phyloP scores from a whole-genome alignment of 2,113 vertebrate genomes.

The Ictalurus furcatus region DNA sequence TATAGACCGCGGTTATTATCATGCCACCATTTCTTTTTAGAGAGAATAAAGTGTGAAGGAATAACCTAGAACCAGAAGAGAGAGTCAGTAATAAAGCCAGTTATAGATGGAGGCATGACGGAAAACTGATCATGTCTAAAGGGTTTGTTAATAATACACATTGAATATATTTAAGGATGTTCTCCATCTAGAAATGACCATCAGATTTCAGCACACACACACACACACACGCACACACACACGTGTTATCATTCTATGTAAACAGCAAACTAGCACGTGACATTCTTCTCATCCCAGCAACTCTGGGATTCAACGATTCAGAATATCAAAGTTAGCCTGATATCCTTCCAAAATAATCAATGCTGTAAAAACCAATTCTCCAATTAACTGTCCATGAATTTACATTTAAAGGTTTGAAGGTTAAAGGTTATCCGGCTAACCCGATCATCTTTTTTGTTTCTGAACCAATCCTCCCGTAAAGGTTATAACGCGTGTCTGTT shows the following conservation, averaged over 20 bases:
- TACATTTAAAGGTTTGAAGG: not conserved
- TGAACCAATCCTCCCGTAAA: constrained; percentile 6
- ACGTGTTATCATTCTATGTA: not conserved
- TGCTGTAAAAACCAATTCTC: no score
- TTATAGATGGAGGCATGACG: constrained; percentile 35
- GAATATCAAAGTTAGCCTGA: constrained; percentile 11
- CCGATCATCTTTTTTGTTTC: not conserved
- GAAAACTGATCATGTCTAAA: not conserved
- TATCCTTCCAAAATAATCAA: not conserved
- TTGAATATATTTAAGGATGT: not conserved
- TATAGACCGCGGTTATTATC: not conserved
- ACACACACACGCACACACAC: not conserved
- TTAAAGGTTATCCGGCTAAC: constrained; percentile 29
- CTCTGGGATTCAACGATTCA: constrained; percentile 11
- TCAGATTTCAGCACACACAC: constrained; percentile 32
- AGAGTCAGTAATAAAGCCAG: constrained; percentile 39
- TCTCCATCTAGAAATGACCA: constrained; percentile 44
- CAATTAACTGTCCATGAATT: no score
- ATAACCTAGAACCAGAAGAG: constrained; percentile 10
- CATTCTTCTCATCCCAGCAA: not conserved
- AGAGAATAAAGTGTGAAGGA: not conserved
- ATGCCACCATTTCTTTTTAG: constrained; percentile 46
- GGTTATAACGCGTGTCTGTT: not conserved
- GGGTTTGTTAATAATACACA: not conserved
- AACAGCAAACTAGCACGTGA: constrained; percentile 2